A percentile compares a stretch with the other conserved stretches of the same genome.
Conservation (phyloP, 2,888 invertebrate genomes). For the Elegia similella region DNA sequence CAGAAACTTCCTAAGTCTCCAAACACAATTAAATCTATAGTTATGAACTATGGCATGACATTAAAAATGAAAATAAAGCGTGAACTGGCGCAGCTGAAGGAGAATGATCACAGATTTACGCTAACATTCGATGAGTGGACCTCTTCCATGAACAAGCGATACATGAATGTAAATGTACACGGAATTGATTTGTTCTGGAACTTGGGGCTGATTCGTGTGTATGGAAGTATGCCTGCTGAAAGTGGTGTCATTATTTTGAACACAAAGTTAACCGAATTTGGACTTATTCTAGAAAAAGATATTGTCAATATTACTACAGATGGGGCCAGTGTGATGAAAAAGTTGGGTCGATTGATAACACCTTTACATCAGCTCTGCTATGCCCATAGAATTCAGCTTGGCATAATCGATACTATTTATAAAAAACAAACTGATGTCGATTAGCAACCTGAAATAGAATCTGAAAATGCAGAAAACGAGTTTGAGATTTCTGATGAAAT, state of each 20-base stretch:
- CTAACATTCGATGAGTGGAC: constrained; percentile 30
- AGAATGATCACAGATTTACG: constrained; percentile 25
- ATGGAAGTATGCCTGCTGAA: constrained; percentile 32
- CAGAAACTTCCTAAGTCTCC: not conserved
- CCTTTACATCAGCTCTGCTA: constrained; percentile 34
- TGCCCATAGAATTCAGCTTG: constrained; percentile 30
- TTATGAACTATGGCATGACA: constrained; percentile 8
- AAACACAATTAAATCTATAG: not conserved
- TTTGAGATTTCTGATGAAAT: no score
- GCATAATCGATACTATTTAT: constrained; percentile 28
- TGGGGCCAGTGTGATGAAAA: constrained; percentile 37
- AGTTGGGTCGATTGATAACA: constrained; percentile 30
- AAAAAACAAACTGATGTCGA: constrained; percentile 24
- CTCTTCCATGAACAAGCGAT: constrained; percentile 25
- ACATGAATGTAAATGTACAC: constrained; percentile 26
- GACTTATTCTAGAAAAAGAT: constrained; percentile 32
- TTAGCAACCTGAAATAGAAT: not conserved
- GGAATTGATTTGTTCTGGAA: constrained; percentile 24
- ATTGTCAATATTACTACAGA: constrained; percentile 36
- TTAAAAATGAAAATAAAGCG: constrained; percentile 22
- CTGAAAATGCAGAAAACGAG: constrained; percentile 2
- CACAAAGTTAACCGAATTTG: constrained; percentile 25
- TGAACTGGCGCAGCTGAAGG: constrained; percentile 22
- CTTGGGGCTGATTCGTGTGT: constrained; percentile 29
- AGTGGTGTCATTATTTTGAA: constrained; percentile 27